phyloP scores from a whole-genome alignment of 1,140 invertebrate species.

The Phortica variegata region DNA sequence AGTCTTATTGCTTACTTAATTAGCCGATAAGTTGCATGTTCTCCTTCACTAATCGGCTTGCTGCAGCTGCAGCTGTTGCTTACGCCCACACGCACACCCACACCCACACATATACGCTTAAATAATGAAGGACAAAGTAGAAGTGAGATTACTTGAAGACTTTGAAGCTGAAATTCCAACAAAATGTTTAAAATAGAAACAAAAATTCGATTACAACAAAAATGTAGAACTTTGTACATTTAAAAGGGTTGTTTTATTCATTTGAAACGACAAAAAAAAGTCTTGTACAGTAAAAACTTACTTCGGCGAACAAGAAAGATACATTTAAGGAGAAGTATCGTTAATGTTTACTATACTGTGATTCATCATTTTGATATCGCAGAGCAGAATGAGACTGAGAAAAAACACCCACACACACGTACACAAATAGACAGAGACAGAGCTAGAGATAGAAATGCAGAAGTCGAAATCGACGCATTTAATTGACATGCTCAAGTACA shows the following conservation, averaged over 20 bases:
- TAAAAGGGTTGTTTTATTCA: not conserved
- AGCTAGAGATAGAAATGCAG: slow-evolving; percentile 13
- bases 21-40: too few species aligned
- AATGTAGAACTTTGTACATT: not conserved
- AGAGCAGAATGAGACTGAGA: slow-evolving; percentile 1
- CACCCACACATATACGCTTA: slow-evolving; percentile 1
- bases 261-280: not conserved
- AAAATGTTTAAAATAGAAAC: not conserved
- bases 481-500: slow-evolving; percentile 1
- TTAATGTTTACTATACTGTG: not conserved
- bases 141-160: too few species aligned
- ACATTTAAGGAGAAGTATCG: not conserved
- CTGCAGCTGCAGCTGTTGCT: not conserved
- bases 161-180: too few species aligned
- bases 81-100: not conserved
- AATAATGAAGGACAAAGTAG: slow-evolving; percentile 18
- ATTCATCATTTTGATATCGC: not conserved
- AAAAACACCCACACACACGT: not conserved
- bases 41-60: too few species aligned
- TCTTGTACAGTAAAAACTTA: slow-evolving; percentile 17
- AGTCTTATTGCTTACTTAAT: too few species aligned
- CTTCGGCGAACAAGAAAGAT: slow-evolving; percentile 8
- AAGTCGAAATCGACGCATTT: slow-evolving; percentile 18
- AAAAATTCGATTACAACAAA: not conserved
- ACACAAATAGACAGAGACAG: slow-evolving; percentile 6